These are phyloP conservation scores for Tadarida brasiliensis DNA, from an alignment of 2,797 vertebrate genomes.

Conservation along the genomic window DNA sequence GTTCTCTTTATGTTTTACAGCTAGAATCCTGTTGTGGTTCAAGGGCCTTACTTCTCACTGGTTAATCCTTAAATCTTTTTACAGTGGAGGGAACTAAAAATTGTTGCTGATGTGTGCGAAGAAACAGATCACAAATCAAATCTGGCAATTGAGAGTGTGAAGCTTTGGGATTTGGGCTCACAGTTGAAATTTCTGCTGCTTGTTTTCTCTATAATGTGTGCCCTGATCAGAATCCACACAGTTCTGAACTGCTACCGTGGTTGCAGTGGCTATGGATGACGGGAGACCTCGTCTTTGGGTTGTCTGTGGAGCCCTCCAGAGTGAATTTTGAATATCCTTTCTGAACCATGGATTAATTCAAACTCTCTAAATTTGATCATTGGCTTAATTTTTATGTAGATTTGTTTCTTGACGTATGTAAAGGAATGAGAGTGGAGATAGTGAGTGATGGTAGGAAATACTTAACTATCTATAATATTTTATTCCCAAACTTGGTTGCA, in stretches of 20 bases:
- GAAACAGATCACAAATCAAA: not conserved
- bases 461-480: not conserved
- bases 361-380: slow-evolving; percentile 30
- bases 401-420: not conserved
- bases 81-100: not conserved
- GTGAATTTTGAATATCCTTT: not conserved
- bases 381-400: not conserved
- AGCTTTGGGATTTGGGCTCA: not conserved
- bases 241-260: not conserved
- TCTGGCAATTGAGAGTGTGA: not conserved
- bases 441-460: not conserved
- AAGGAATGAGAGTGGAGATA: not conserved
- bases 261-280: not conserved
- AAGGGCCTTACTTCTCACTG: not conserved
- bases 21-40: not conserved
- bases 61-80: not conserved
- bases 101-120: not conserved
- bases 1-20: not conserved
- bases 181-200: slow-evolving; percentile 4
- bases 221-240: not conserved
- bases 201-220: not conserved
- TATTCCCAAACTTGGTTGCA: not conserved
- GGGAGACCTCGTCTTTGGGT: not conserved
- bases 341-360: not conserved
- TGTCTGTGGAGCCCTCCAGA: not conserved